Conservation (phyloP, 2,113 vertebrate genomes). For the Donacobius atricapilla region DNA sequence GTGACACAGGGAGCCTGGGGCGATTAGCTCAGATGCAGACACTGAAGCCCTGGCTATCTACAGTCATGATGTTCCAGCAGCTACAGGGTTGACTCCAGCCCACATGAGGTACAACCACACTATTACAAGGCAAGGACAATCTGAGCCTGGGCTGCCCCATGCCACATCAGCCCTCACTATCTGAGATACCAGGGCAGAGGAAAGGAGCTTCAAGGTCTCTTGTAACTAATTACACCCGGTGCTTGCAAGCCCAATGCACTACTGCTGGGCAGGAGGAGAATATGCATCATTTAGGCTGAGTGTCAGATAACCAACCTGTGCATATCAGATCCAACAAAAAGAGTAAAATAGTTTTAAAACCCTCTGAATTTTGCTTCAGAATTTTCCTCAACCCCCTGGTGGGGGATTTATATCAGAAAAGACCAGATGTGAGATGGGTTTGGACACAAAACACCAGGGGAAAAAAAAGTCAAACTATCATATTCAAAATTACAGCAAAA, state of each 20-base stretch:
- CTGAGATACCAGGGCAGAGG: not conserved
- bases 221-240: not conserved
- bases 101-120: accelerated
- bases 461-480: not conserved
- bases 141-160: not conserved
- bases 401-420: not conserved
- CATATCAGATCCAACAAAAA: not conserved
- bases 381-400: not conserved
- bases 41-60: not conserved
- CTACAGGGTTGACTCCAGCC: not conserved
- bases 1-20: not conserved
- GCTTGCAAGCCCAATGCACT: not conserved
- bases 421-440: not conserved
- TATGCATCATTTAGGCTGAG: not conserved
- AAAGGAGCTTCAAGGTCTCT: not conserved
- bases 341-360: not conserved
- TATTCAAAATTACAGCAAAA: not conserved
- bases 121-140: accelerated
- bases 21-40: not conserved
- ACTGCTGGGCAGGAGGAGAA: not conserved
- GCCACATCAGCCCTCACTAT: accelerated
- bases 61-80: not conserved
- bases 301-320: not conserved
- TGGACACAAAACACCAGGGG: not conserved
- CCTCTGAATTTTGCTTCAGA: not conserved